Conservation (phyloP, 2,888 invertebrate species). For the Euphydryas editha region DNA sequence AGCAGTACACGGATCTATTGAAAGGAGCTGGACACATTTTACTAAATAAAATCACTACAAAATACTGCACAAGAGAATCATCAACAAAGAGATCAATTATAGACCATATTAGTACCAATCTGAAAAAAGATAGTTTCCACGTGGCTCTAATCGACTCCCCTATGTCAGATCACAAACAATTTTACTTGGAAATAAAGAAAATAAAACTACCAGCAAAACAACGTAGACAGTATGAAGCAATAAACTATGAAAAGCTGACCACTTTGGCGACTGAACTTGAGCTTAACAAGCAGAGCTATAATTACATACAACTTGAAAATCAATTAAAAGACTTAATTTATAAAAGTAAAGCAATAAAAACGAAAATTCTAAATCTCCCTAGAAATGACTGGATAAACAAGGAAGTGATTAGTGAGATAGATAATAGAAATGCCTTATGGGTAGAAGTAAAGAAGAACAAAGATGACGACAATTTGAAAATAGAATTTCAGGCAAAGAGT, state of each 20-base stretch:
- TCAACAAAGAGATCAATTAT: constrained; percentile 19
- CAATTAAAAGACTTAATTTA: not conserved
- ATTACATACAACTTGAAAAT: not conserved
- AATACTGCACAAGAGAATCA: constrained; percentile 15
- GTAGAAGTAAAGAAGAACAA: not conserved
- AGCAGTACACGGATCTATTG: constrained; percentile 5
- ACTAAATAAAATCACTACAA: constrained; percentile 12
- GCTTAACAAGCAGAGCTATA: not conserved
- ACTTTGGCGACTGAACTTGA: not conserved
- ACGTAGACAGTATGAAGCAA: not conserved
- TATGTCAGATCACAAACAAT: constrained; percentile 26
- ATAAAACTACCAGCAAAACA: not conserved
- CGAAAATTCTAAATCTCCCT: not conserved
- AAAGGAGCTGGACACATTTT: constrained; percentile 31
- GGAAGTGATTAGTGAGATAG: not conserved
- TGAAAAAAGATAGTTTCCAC: constrained; percentile 19
- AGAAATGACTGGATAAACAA: constrained; percentile 3
- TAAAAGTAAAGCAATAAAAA: not conserved
- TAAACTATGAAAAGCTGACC: not conserved
- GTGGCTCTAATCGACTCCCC: constrained; percentile 18
- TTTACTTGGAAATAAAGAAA: constrained; percentile 21
- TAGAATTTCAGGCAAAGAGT: too few relatives aligned
- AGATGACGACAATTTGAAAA: constrained; percentile 1
- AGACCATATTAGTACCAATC: constrained; percentile 23
- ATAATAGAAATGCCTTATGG: not conserved